phyloP scores from a whole-genome alignment of 2,888 invertebrate genomes.

The Hololepta plana region DNA sequence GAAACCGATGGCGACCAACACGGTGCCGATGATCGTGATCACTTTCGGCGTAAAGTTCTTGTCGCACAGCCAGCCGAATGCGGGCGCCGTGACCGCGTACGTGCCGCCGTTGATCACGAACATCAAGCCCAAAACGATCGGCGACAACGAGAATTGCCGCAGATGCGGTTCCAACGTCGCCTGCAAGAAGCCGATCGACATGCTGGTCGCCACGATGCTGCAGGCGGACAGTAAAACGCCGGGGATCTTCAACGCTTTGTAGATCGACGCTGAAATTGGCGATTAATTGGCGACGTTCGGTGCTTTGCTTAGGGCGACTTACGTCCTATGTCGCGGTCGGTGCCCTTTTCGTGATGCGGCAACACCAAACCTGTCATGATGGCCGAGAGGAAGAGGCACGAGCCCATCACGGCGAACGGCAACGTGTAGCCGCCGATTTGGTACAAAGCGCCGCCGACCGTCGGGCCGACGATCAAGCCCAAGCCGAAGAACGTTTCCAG shows the following conservation, averaged over 20 bases:
- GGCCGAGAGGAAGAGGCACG: constrained; percentile 54
- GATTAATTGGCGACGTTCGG: neutral
- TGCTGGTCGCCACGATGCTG: constrained; percentile 58
- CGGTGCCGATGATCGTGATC: constrained; percentile 46
- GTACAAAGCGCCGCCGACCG: constrained; percentile 73
- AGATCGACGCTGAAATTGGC: constrained; percentile 37
- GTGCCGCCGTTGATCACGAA: constrained; percentile 70
- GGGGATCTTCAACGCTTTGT: constrained; percentile 49
- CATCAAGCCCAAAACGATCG: constrained; percentile 56
- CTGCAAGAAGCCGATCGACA: constrained; percentile 74
- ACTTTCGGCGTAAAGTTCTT: constrained; percentile 44
- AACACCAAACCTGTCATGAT: constrained; percentile 54
- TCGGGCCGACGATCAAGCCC: constrained; percentile 78
- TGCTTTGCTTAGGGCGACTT: constrained; percentile 19
- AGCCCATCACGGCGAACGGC: constrained; percentile 67
- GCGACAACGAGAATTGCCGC: constrained; percentile 48
- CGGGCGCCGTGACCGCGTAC: constrained; percentile 62
- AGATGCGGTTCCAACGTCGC: constrained; percentile 81
- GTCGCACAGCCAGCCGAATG: constrained; percentile 69
- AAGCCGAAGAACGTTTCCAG: constrained; percentile 77
- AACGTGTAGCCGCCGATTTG: constrained; percentile 59
- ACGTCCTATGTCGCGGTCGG: constrained; percentile 41
- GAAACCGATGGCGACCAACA: constrained; percentile 49
- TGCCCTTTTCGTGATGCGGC: constrained; percentile 42
- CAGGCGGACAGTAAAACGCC: constrained; percentile 50